Base-by-base conservation (phyloP, 1,140 invertebrate species). In the Scaptomyza pallida region DNA sequence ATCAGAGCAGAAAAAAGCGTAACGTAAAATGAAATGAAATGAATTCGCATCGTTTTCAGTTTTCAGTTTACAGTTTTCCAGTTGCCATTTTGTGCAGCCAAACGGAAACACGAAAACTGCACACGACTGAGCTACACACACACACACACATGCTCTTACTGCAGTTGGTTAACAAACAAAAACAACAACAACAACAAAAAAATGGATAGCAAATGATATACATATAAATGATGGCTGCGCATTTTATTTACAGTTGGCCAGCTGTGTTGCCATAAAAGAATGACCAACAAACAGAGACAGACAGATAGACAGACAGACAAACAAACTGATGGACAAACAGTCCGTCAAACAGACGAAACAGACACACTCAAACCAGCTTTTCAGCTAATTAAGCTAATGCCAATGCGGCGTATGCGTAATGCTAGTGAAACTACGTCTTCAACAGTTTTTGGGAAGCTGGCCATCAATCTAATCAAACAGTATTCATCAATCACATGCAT, bases 21-120 rank as follows among this genome's bases (percentile, higher is more conserved):
- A 85, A 85, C 81, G 81, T 30, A 30, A 85, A 85, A 86, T 85
- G 81, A 86, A 85, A 85, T 85, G 80, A 85, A 83, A 85, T 85
- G 72, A 78, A 72, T 83, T 83, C 64, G 78, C 77, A 78, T 75
- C 75, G 75, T 69, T 75, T 79, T 72, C 55, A 72, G 69, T 57
- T 56, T 69, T 62, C 47, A 23, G 69, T 57, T 56, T 69, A 54
- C 47, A 23, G 69, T 57, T 56, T 69, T 62, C 40, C 64, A 52
- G 59, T 59, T 30, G 48, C 26, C 48, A 12, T 65, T 72, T 60
- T 85, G 79, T 77, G 57, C 81, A 85, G 69, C 81, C 73, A 85
- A 85, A 86, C 81, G 81, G 81, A 85, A 85, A 85, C 63, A 73
- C 61, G 76, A 80, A 86, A 85, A 48, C 72, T 70, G 70, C 40